Base-by-base conservation (phyloP, 2,888 invertebrate species). In the Imbricaverruca yamaguchii region DNA sequence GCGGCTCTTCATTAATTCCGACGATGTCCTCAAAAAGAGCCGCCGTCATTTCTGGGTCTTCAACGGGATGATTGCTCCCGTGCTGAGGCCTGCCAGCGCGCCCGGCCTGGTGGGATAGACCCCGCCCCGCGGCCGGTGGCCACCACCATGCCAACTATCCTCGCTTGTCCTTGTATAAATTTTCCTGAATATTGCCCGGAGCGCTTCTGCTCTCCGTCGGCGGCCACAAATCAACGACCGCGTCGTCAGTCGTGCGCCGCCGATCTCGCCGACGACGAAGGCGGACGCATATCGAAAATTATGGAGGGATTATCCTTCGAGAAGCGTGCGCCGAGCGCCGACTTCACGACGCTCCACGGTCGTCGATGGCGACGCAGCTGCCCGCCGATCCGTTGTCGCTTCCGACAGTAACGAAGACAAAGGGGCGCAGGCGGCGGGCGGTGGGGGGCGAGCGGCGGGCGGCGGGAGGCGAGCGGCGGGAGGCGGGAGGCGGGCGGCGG, bases 161-260 rank as follows among this genome's bases (percentile, higher is more conserved):
- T 10, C 55, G 74, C 55, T 74, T 55, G 15, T 8, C 21, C 53
- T 15, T 3, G 21, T 21, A 74, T 74, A 74, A 74, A 74, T 74
- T 21, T 21, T 10, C 53, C 21, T 0, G 21, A 53, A 23, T 8
- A 21, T 21, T 6, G 55, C 74, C 55, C 21, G 53, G 55, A 8
- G 74, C 74, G 74, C 74, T 74, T 74, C 55, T 74, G 55, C 74
- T 74, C 55, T 74, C 74, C 55, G 55, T 53, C 74, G 18, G 74
- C 53, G 21, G 74, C 21, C 18, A 74, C 74, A 74, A 74, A 74
- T 74, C 74, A 74, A 55, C 13, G 21, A 53, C 53, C 55, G 55
- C 59, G 12, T 4, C 15, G 59, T 59, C 59, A 59, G 59, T 0
- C 11, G 59, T 1, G 74, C 7, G 53, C 21, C 15, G 55, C 9